Percentiles rank a stretch among this genome's conserved stretches.
Conservation (phyloP, 2,888 invertebrate genomes). For the Perizoma flavofasciatum region DNA sequence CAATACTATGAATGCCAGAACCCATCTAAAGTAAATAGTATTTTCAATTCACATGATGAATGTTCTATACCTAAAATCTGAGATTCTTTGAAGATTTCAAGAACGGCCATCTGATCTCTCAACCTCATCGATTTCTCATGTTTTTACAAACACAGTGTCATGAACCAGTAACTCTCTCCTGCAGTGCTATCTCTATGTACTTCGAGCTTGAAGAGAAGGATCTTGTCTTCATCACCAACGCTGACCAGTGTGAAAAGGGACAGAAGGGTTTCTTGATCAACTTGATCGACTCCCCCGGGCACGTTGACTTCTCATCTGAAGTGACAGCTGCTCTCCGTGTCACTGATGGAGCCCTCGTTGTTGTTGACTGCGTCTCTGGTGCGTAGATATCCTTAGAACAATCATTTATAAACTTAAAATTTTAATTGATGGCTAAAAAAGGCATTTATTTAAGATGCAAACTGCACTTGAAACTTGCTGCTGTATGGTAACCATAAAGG, state of each 20-base stretch:
- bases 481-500: no score
- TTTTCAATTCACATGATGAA: slow-evolving; percentile 68
- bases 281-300: slow-evolving; percentile 99
- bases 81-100: slow-evolving; percentile 73
- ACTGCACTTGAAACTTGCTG: no score
- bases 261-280: slow-evolving; percentile 99
- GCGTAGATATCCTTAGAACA: slow-evolving; percentile 46
- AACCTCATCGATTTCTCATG: neutral
- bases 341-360: slow-evolving; percentile 99
- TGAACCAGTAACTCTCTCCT: slow-evolving; percentile 20
- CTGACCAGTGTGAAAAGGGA: slow-evolving; percentile 95
- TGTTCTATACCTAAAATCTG: slow-evolving; percentile 81
- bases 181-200: slow-evolving; percentile 99
- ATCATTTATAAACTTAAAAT: neutral
- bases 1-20: no score
- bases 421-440: no score
- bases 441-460: no score
- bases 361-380: slow-evolving; percentile 99
- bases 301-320: slow-evolving; percentile 99
- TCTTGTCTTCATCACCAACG: slow-evolving; percentile 95
- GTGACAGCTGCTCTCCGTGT: slow-evolving; percentile 99
- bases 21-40: no score
- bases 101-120: slow-evolving; percentile 83
- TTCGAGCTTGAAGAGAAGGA: slow-evolving; percentile 98
- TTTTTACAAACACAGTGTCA: neutral